Percentiles rank a stretch among this genome's conserved stretches.
Conservation (phyloP, 2,888 invertebrate species). For the Lissocephala sabroskyi region DNA sequence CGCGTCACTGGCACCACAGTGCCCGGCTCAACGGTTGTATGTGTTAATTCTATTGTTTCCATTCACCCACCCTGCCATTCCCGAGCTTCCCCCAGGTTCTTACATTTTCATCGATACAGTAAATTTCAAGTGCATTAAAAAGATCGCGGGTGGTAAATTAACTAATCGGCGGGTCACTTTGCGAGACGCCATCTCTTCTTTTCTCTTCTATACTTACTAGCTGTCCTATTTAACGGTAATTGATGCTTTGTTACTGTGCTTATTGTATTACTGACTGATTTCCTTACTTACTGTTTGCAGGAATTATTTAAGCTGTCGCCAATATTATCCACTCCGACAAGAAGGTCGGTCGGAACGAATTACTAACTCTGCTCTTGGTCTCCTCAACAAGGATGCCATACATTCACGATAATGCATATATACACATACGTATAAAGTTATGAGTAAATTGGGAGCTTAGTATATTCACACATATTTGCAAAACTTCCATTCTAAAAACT, state of each 20-base stretch:
- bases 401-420: too few species aligned
- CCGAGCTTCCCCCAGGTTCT: not conserved
- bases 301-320: conserved; percentile 28
- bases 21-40: conserved; percentile 33
- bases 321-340: conserved; percentile 21
- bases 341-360: too few species aligned
- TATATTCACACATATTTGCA: too few species aligned
- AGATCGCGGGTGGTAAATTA: conserved; percentile 65
- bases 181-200: not conserved
- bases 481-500: too few species aligned
- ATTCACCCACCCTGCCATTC: not conserved
- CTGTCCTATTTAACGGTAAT: conserved; percentile 44
- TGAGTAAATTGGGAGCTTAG: too few species aligned
- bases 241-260: conserved; percentile 39
- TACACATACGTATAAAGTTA: too few species aligned
- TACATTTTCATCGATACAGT: conserved; percentile 16
- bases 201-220: not conserved
- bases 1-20: conserved; percentile 22
- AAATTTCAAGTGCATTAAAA: conserved; percentile 64
- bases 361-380: too few species aligned
- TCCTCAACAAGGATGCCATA: too few species aligned
- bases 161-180: conserved; percentile 36
- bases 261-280: too few species aligned
- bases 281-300: too few species aligned
- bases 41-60: conserved; percentile 53